Conservation (phyloP, 2,113 vertebrate species). For the Apaloderma vittatum region DNA sequence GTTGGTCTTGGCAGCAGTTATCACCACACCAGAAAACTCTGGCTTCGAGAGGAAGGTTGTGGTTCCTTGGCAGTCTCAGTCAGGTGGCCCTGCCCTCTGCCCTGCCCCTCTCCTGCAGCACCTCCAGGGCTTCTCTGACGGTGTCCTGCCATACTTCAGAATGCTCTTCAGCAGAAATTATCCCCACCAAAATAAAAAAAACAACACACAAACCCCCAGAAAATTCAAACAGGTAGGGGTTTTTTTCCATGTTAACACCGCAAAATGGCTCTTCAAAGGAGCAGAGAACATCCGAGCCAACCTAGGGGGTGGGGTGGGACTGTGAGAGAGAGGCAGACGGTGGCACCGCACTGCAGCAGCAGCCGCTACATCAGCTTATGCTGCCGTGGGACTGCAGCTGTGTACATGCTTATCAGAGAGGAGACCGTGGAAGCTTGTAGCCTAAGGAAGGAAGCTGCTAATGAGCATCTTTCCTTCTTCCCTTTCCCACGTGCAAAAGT, state of each 20-base stretch:
- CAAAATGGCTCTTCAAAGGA: neutral
- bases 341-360: neutral
- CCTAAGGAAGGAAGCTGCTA: conserved; percentile 55
- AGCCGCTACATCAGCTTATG: neutral
- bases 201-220: no score
- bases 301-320: neutral
- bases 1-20: neutral
- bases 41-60: neutral
- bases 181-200: no score
- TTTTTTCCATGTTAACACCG: neutral
- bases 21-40: neutral
- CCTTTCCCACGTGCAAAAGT: conserved; percentile 20
- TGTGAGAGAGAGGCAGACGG: neutral
- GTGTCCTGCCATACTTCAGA: neutral
- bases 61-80: neutral
- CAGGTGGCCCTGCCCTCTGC: neutral
- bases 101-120: neutral
- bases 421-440: neutral
- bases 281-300: neutral
- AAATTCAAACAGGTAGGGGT: no score
- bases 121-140: neutral
- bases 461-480: conserved; percentile 54
- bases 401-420: neutral
- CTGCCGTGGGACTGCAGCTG: conserved; percentile 29
- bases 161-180: neutral